A percentile compares a stretch with the other conserved stretches of the same genome.
These are phyloP conservation scores for Hyles euphorbiae DNA, from an alignment of 1,140 invertebrate species.

Conservation along the genomic window DNA sequence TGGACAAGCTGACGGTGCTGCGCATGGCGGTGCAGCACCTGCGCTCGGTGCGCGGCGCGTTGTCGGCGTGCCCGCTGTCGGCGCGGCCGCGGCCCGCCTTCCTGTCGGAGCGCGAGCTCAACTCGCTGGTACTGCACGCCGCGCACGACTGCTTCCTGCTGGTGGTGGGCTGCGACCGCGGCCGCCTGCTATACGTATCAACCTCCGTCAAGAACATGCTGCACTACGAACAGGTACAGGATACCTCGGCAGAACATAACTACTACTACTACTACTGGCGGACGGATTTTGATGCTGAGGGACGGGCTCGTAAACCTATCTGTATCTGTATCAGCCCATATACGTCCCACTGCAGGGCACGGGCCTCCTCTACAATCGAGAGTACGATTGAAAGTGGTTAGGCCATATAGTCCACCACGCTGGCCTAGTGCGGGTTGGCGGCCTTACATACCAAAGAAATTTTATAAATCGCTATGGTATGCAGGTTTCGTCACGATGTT, in stretches of 20 bases:
- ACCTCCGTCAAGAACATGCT: conserved; percentile 91
- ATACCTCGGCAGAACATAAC: background rate
- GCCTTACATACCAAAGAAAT: too few relatives aligned
- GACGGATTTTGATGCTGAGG: too few relatives aligned
- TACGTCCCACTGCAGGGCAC: too few relatives aligned
- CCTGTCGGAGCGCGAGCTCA: conserved; percentile 92
- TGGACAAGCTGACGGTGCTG: conserved; percentile 95
- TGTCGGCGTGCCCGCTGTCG: conserved; percentile 46
- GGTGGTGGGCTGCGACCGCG: conserved; percentile 94
- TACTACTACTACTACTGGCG: too few relatives aligned
- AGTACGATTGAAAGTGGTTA: too few relatives aligned
- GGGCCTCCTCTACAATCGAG: too few relatives aligned
- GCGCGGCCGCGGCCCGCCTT: conserved; percentile 86
- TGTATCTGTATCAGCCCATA: too few relatives aligned
- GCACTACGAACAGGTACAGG: conserved; percentile 87
- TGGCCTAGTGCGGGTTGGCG: too few relatives aligned
- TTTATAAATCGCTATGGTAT: too few relatives aligned
- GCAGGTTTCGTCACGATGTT: too few relatives aligned
- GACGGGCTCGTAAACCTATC: too few relatives aligned
- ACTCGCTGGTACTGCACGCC: conserved; percentile 86
- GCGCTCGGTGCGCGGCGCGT: conserved; percentile 62
- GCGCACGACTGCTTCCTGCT: conserved; percentile 95
- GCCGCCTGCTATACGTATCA: conserved; percentile 92
- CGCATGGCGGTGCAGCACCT: conserved; percentile 96
- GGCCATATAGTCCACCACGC: too few relatives aligned